A percentile compares a stretch with the other conserved stretches of the same genome.
Evolutionary conservation across 53 echinoderm and acorn worm species (phyloP).

Genomic region (Henricia sp.): DNA sequence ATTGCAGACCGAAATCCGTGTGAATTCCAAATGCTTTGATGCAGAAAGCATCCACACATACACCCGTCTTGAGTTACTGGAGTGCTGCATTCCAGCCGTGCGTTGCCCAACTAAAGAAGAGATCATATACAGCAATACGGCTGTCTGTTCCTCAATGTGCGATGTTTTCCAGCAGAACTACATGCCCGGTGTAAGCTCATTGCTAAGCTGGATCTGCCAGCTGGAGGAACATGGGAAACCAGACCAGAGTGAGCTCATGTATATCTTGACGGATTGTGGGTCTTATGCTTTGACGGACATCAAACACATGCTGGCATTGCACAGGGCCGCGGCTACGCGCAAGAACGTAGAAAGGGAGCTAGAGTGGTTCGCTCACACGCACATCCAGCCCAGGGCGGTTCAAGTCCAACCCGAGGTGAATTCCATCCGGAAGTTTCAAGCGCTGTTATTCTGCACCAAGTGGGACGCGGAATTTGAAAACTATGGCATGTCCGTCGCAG

Average conservation of each 20-base stretch:
- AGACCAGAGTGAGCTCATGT: constrained; percentile 8
- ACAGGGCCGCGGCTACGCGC: constrained; percentile 31
- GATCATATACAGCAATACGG: constrained; percentile 7
- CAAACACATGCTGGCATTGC: constrained; percentile 33
- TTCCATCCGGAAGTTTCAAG: constrained; percentile 30
- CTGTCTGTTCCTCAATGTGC: background rate
- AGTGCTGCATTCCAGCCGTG: constrained; percentile 28
- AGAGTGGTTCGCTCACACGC: constrained; percentile 53
- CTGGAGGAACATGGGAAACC: constrained; percentile 48
- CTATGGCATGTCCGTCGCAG: constrained; percentile 20
- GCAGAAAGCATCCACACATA: constrained; percentile 27
- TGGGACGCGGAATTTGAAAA: constrained; percentile 37
- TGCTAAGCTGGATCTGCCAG: constrained; percentile 33
- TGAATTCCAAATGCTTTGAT: constrained; percentile 37
- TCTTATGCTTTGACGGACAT: constrained; percentile 8
- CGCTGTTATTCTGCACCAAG: background rate
- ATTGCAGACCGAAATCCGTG: constrained; percentile 37
- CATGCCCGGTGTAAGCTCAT: constrained; percentile 27
- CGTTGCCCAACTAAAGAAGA: constrained; percentile 33
- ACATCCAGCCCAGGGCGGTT: constrained; percentile 9
- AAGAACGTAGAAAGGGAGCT: constrained; percentile 49
- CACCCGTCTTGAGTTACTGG: constrained; percentile 40
- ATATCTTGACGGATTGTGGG: constrained; percentile 21
- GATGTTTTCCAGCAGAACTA: constrained; percentile 27
- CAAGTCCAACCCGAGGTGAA: background rate